Percentiles rank a stretch among this genome's conserved stretches.
Evolutionary conservation across 2,888 invertebrate species (phyloP).

Genomic region (Pristionchus arcanus): DNA sequence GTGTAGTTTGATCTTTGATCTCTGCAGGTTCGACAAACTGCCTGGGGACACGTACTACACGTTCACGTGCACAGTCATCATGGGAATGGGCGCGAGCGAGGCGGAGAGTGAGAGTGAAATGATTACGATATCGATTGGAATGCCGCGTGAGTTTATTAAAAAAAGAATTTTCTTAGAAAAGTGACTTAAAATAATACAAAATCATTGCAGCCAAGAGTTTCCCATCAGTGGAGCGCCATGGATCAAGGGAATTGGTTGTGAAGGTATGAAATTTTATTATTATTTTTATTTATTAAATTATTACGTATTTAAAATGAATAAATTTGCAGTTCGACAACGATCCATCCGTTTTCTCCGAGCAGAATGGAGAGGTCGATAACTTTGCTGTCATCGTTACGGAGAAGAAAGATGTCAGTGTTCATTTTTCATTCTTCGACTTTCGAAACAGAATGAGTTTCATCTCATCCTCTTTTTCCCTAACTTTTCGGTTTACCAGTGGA

Average conservation of each 20-base stretch:
- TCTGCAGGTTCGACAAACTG: conserved; percentile 68
- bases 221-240: conserved; percentile 71
- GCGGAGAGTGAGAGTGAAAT: conserved; percentile 77
- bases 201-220: conserved; percentile 59
- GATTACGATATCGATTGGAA: conserved; percentile 74
- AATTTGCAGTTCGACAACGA: conserved; percentile 74
- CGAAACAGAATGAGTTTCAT: conserved; percentile 15
- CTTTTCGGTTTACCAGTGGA: background rate
- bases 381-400: conserved; percentile 77
- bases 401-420: conserved; percentile 64
- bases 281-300: background rate
- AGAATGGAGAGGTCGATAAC: conserved; percentile 75
- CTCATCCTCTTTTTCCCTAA: background rate
- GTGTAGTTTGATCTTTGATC: background rate
- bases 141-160: conserved; percentile 56
- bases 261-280: conserved; percentile 55
- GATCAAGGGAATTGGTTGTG: conserved; percentile 74
- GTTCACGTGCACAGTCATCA: conserved; percentile 77
- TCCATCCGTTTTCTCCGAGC: conserved; percentile 70
- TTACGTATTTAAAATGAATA: background rate
- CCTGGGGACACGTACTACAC: conserved; percentile 77
- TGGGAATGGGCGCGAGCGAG: conserved; percentile 72
- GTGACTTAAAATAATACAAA: background rate
- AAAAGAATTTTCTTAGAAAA: conserved; percentile 23
- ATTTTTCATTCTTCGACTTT: background rate